These are phyloP conservation scores for Cerastoderma edule DNA, from an alignment of 2,888 invertebrate species.

Conservation along the genomic window DNA sequence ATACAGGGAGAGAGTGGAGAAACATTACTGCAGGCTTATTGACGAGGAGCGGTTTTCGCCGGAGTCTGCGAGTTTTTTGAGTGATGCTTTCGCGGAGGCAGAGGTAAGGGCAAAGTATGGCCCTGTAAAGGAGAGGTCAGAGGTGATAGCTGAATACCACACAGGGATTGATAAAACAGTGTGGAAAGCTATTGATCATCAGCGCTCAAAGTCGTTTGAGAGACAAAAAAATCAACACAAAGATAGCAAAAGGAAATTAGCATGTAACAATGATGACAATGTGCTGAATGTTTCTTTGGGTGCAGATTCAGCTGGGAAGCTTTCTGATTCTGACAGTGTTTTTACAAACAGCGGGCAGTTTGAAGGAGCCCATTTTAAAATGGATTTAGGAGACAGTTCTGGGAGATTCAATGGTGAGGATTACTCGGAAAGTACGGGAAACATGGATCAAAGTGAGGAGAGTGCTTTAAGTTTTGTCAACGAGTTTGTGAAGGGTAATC, in stretches of 20 bases:
- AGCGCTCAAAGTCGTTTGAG: conserved; percentile 67
- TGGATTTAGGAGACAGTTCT: conserved; percentile 6
- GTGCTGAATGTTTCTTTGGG: conserved; percentile 36
- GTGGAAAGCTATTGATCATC: conserved; percentile 70
- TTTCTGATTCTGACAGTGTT: conserved; percentile 18
- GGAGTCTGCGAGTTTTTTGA: conserved; percentile 62
- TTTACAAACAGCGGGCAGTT: conserved; percentile 22
- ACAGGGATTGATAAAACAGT: conserved; percentile 69
- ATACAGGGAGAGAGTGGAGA: conserved; percentile 65
- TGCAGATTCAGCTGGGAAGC: not conserved
- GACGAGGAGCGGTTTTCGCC: conserved; percentile 64
- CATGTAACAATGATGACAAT: conserved; percentile 21
- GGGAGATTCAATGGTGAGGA: conserved; percentile 19
- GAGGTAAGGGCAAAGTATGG: conserved; percentile 60
- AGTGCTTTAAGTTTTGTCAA: conserved; percentile 20
- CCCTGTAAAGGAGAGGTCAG: conserved; percentile 39
- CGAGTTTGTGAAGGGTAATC: conserved; percentile 24
- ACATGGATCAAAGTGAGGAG: conserved; percentile 20
- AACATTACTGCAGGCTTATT: conserved; percentile 65
- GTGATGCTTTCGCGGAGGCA: conserved; percentile 61
- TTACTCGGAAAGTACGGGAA: conserved; percentile 19
- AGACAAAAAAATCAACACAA: conserved; percentile 55
- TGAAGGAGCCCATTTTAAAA: conserved; percentile 10
- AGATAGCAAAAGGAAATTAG: conserved; percentile 5
- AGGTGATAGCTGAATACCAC: conserved; percentile 56